phyloP scores from a whole-genome alignment of 2,113 vertebrate genomes.

The Microtus ochrogaster region DNA sequence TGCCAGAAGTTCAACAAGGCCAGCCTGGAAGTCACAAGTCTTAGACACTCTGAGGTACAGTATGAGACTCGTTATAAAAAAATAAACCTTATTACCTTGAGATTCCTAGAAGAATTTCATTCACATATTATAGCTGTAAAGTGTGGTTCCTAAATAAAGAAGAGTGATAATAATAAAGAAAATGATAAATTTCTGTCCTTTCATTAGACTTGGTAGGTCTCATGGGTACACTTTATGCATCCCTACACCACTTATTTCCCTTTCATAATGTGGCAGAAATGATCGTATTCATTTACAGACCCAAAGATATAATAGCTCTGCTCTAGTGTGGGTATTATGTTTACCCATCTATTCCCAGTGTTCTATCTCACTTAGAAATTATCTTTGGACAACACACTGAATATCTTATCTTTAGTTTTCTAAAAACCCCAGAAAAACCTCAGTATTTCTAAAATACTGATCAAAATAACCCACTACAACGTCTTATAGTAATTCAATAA shows the following conservation, averaged over 20 bases:
- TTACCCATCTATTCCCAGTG: neutral
- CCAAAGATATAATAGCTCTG: neutral
- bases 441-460: neutral
- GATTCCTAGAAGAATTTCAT: neutral
- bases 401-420: neutral
- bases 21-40: neutral
- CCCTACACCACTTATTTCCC: neutral
- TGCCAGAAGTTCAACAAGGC: neutral
- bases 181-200: slow-evolving; percentile 43
- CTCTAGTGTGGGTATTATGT: neutral
- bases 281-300: slow-evolving; percentile 11
- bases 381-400: neutral
- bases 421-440: neutral
- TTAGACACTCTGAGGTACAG: no score
- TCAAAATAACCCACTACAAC: neutral
- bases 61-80: neutral
- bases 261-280: slow-evolving; percentile 1
- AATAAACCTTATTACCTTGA: neutral
- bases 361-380: slow-evolving; percentile 39
- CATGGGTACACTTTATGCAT: neutral
- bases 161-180: no score
- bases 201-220: neutral
- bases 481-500: neutral
- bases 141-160: no score
- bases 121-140: neutral